Evolutionary conservation across 2,113 vertebrate genomes (phyloP).

Genomic region (Percina caprodes): DNA sequence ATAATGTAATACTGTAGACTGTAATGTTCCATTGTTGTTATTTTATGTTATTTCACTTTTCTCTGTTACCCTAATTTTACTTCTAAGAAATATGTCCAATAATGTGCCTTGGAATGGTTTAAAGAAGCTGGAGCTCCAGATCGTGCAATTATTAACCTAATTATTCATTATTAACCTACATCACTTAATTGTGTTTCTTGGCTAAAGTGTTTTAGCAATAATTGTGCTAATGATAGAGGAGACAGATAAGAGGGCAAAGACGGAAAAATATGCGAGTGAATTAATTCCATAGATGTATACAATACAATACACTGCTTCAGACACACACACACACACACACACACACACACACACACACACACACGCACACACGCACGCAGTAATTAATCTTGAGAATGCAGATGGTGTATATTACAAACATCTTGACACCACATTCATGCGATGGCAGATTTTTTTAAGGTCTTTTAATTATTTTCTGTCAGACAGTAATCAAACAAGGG

Average conservation of each 20-base stretch:
- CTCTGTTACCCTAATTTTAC: not conserved
- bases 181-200: no score
- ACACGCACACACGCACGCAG: not conserved
- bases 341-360: not conserved
- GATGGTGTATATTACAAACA: no score
- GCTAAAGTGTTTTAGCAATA: not conserved
- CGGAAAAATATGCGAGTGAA: not conserved
- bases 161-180: no score
- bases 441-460: not conserved
- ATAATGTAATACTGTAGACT: not conserved
- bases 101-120: no score
- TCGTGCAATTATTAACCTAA: no score
- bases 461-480: not conserved
- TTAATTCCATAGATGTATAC: not conserved
- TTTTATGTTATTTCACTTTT: no score
- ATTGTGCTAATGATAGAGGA: not conserved
- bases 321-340: not conserved
- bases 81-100: not conserved
- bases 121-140: no score
- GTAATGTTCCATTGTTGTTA: no score
- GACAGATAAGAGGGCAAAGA: not conserved
- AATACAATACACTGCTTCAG: not conserved
- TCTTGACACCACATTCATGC: not conserved
- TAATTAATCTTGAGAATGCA: not conserved
- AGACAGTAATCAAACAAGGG: not conserved